Evolutionary conservation across 2,888 invertebrate genomes (phyloP), one percentile per base, ranked within the genome.

Genomic region (Erebia ligea): DNA sequence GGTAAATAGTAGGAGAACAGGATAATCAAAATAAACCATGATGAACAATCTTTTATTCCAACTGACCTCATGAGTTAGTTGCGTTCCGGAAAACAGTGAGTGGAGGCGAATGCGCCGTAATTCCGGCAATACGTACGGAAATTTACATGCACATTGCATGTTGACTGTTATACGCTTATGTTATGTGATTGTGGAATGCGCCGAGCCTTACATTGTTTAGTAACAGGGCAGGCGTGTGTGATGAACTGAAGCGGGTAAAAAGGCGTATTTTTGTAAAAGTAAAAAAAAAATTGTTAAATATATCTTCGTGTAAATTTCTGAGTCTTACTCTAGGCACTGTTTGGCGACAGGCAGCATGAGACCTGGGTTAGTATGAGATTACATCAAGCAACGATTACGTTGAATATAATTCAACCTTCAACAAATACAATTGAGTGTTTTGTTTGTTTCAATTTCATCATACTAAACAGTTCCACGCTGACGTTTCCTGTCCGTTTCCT

Each of bases 141-240:
- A 87, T 87, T 86, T 84, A 84, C 87, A 87, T 86, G 84, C 77
- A 80, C 81, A 81, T 78, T 79, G 78, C 78, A 61, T 79, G 76
- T 67, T 74, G 76, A 71, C 76, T 78, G 81, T 80, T 81, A 79
- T 79, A 77, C 76, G 73, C 76, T 78, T 81, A 81, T 80, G 81
- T 82, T 82, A 83, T 84, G 80, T 80, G 82, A 84, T 86, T 83
- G 84, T 81, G 78, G 79, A 75, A 76, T 78, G 76, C 75, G 58
- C 61, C 64, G 56, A 74, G 74, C 73, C 73, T 76, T 74, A 75
- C 78, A 78, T 80, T 81, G 80, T 80, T 79, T 77, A 73, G 72
- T 19, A 66, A 70, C 58, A 68, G 68, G 40, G 52, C 54, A 1
- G 25, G 15, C 17, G 68, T 59, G 73, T 72, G 68, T 6, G 19